Base-by-base conservation (phyloP, 2,797 vertebrate genomes). In the Crenichthys baileyi region DNA sequence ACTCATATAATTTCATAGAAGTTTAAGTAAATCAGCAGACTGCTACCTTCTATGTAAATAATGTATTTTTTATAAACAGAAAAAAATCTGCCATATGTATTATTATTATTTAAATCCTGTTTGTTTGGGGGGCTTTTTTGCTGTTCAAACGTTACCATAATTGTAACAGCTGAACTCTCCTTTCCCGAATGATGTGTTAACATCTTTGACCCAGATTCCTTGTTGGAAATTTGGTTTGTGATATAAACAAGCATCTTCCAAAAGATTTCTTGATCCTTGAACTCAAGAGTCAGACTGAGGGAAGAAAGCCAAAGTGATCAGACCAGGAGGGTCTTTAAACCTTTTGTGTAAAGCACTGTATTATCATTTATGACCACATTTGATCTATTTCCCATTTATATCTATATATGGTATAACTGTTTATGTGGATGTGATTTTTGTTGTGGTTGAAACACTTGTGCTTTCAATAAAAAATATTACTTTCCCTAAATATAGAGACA, bases 261-360 rank as follows among this genome's bases (percentile, higher is more conserved):
- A 73, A 83, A 86, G 90, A 84, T 90, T 92, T 90, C 83, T 85
- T 89, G 89, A 90, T 86, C 81, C 79, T 82, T 90, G 83, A 82
- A 86, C 85, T 79, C 72, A 79, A 83, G 76, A 87, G 91, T 93
- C 84, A 90, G 51, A 48, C 67, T 0, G 16, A 48, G 44, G 50
- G 67, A 81, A 70, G 79, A 81, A 70, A 78, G 81, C 74, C 83
- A 81, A 80, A 86, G 76, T 65, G 78, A 79, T 89, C 88, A 81
- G 53, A 65, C 85, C 55, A 85, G 71, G 71, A 88, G 51, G 79
- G 77, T 58, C 39, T 82, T 67, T 90, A 91, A 90, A 89, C 88
- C 75, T 2, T 24, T 75, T 80, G 68, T 55, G 60, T 77, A 85
- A 83, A 85, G 65, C 79, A 61, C 81, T 51, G 24, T 72, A n/a